These are phyloP conservation scores for Arion vulgaris DNA, from an alignment of 1,140 invertebrate species.

Conservation along the genomic window DNA sequence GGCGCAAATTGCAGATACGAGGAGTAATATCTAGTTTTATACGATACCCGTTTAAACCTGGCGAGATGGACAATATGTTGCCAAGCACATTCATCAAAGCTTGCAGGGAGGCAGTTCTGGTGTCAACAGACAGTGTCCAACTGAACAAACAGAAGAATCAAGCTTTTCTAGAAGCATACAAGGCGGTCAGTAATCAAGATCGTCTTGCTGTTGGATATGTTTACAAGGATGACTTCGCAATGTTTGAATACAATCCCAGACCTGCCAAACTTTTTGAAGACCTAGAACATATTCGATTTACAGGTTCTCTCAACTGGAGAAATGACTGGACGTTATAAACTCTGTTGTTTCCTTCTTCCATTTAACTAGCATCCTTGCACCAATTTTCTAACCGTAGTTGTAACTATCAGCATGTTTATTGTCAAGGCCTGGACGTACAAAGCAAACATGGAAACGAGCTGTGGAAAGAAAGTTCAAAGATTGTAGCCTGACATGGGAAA, in stretches of 20 bases:
- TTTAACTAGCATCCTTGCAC: too few species aligned
- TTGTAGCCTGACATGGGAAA: too few species aligned
- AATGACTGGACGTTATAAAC: constrained; percentile 5
- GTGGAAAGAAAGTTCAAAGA: too few species aligned
- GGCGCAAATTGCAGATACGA: constrained; percentile 33
- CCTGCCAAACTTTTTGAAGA: neutral
- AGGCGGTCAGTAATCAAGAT: neutral
- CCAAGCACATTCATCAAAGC: neutral
- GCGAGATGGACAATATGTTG: constrained; percentile 2
- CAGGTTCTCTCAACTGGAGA: constrained; percentile 13
- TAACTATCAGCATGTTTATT: too few species aligned
- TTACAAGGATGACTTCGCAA: constrained; percentile 24
- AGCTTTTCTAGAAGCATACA: constrained; percentile 24
- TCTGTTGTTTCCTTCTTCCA: neutral
- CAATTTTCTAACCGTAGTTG: too few species aligned
- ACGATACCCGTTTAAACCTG: constrained; percentile 20
- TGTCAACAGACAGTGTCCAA: constrained; percentile 11
- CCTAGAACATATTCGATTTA: neutral
- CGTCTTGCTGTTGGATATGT: neutral
- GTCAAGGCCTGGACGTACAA: too few species aligned
- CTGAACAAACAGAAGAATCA: constrained; percentile 29
- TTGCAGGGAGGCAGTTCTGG: constrained; percentile 5
- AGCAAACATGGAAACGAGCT: too few species aligned
- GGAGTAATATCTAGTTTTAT: constrained; percentile 6
- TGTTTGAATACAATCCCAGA: constrained; percentile 29